A percentile compares a stretch with the other conserved stretches of the same genome.
Conservation (phyloP, 2,113 vertebrate genomes). For the Neodon shergylaensis region DNA sequence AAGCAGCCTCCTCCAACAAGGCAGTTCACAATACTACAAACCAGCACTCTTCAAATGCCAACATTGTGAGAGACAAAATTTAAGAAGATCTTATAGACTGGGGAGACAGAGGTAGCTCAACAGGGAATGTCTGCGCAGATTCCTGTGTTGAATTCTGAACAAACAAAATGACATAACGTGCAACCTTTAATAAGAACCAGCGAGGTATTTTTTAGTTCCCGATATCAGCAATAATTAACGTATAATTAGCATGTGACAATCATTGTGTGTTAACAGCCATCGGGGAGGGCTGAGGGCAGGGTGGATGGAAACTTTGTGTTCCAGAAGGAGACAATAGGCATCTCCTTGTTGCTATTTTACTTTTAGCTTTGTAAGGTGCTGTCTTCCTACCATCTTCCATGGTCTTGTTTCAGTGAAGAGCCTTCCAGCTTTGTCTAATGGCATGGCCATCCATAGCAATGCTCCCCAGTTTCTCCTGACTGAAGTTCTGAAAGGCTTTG, state of each 20-base stretch:
- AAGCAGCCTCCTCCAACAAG: no score
- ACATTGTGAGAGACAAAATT: not conserved
- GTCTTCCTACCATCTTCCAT: not conserved
- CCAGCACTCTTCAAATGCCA: not conserved
- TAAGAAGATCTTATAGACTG: not conserved
- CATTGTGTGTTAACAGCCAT: not conserved
- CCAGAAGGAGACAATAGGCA: not conserved
- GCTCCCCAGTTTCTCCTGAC: not conserved
- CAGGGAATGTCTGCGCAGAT: not conserved
- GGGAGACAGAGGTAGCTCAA: not conserved
- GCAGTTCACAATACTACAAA: not conserved
- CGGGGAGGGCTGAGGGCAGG: not conserved
- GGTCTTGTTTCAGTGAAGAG: not conserved
- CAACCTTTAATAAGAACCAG: not conserved
- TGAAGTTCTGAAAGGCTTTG: no score
- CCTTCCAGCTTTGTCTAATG: fast-evolving
- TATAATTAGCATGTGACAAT: not conserved
- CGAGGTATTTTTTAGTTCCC: not conserved
- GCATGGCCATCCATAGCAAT: not conserved
- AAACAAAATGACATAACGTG: not conserved
- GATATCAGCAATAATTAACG: not conserved
- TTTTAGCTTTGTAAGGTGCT: not conserved
- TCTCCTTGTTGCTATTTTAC: not conserved
- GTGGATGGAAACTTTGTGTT: not conserved
- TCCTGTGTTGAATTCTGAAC: not conserved